phyloP scores from a whole-genome alignment of 2,797 vertebrate genomes.

The Sarcophilus harrisii region DNA sequence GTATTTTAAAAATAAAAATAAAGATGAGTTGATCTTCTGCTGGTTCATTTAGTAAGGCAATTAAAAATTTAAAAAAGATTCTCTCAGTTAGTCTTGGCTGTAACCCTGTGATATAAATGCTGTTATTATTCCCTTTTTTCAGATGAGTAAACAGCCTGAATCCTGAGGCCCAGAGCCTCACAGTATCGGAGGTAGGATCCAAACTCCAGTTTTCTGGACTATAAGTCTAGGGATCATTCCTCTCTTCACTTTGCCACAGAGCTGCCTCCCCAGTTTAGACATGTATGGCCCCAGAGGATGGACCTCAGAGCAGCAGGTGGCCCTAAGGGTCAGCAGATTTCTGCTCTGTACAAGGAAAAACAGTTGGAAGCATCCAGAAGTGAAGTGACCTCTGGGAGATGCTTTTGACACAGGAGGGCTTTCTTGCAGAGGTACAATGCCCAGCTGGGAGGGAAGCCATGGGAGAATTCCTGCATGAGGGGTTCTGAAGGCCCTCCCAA shows the following conservation, averaged over 20 bases:
- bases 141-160: not conserved
- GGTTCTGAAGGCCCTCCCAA: not conserved
- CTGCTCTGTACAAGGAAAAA: not conserved
- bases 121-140: too few species aligned
- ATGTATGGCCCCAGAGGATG: not conserved
- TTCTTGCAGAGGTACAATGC: not conserved
- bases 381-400: not conserved
- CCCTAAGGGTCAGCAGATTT: not conserved
- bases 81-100: not conserved
- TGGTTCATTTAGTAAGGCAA: too few species aligned
- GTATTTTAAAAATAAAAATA: too few species aligned
- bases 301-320: not conserved
- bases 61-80: too few species aligned
- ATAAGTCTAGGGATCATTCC: not conserved
- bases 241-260: not conserved
- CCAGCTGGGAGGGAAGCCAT: not conserved
- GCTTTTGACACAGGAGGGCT: not conserved
- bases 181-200: not conserved
- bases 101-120: not conserved
- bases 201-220: not conserved
- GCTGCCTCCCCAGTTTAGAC: not conserved
- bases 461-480: too few species aligned
- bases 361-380: not conserved
- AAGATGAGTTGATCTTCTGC: too few species aligned
- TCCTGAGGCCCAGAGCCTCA: not conserved